Evolutionary conservation across 1,140 invertebrate species (phyloP).

Genomic region (Kradibia gibbosae): DNA sequence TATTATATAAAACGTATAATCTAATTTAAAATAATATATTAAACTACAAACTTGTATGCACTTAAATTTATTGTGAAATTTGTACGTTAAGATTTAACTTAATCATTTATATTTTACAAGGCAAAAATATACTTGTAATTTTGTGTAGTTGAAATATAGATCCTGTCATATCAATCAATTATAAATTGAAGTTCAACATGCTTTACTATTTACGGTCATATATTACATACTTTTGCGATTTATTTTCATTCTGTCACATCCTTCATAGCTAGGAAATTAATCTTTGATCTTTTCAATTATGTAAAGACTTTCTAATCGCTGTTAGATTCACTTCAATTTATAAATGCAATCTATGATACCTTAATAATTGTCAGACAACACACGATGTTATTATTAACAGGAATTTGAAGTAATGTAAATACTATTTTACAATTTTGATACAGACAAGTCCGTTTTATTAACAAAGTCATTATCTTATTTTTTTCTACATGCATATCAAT

Average conservation of each 20-base stretch:
- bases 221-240: conserved; percentile 3
- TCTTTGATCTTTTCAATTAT: conserved; percentile 1
- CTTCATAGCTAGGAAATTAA: not conserved
- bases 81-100: conserved; percentile 14
- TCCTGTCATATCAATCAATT: conserved; percentile 2
- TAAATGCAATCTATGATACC: not conserved
- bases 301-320: conserved; percentile 45
- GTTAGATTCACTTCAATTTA: not conserved
- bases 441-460: too few species aligned
- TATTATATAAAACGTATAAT: conserved; percentile 7
- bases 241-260: conserved; percentile 16
- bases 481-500: too few species aligned
- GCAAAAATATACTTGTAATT: not conserved
- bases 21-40: conserved; percentile 25
- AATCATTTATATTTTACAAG: conserved; percentile 10
- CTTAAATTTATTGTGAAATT: conserved; percentile 1
- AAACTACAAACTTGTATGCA: not conserved
- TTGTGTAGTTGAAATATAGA: not conserved
- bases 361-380: not conserved
- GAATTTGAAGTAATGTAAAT: too few species aligned
- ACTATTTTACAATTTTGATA: too few species aligned
- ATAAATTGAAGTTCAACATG: conserved; percentile 13
- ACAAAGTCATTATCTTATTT: too few species aligned
- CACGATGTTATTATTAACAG: too few species aligned
- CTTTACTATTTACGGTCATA: not conserved